These are phyloP conservation scores for Eurystomus gularis DNA, from an alignment of 2,113 vertebrate species.

Conservation along the genomic window DNA sequence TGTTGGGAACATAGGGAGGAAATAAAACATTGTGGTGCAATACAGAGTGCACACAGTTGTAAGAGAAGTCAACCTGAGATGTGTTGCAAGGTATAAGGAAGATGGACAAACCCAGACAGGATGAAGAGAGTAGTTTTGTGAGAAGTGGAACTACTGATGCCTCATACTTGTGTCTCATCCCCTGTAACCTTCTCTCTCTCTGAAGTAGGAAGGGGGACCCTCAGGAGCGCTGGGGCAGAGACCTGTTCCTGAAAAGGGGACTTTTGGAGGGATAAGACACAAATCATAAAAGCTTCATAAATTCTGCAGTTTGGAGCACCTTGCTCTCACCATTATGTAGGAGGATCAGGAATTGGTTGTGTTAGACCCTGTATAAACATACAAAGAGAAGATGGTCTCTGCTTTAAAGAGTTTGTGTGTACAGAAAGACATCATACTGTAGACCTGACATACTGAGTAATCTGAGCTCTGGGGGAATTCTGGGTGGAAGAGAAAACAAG, in stretches of 20 bases:
- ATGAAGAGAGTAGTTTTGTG: neutral
- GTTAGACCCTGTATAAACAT: neutral
- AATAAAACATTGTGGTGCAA: neutral
- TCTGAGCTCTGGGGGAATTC: neutral
- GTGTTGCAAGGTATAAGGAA: neutral
- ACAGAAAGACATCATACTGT: neutral
- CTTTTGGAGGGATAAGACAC: neutral
- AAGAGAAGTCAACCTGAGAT: neutral
- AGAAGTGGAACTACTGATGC: neutral
- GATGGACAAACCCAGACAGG: neutral
- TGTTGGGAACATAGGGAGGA: fast-evolving
- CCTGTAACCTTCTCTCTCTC: neutral
- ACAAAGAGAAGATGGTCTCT: neutral
- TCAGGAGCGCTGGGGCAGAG: neutral
- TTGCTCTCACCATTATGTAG: neutral
- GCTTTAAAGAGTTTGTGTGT: neutral
- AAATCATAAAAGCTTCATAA: neutral
- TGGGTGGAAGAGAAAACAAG: neutral
- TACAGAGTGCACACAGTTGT: neutral
- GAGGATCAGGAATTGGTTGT: neutral
- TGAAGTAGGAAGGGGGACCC: neutral
- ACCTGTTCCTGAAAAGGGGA: neutral
- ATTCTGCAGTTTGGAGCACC: neutral
- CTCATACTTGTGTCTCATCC: neutral
- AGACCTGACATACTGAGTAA: neutral